Conservation (phyloP, 2,113 vertebrate genomes). For the Anguilla rostrata region DNA sequence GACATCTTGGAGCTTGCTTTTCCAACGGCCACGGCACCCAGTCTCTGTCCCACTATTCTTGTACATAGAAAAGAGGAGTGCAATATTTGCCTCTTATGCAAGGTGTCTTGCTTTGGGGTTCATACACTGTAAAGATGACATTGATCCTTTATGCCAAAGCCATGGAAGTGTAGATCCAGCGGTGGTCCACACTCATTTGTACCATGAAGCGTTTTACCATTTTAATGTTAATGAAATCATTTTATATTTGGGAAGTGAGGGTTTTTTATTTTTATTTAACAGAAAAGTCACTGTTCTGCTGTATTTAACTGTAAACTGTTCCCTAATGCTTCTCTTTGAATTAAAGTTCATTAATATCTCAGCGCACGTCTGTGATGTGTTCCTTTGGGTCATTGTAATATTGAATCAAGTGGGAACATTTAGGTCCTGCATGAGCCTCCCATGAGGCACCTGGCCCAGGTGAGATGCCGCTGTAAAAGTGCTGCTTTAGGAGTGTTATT, state of each 20-base stretch:
- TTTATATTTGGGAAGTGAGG: conserved; percentile 83
- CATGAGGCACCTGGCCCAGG: not conserved
- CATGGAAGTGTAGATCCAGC: conserved; percentile 64
- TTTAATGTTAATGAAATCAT: conserved; percentile 79
- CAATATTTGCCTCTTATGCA: conserved; percentile 66
- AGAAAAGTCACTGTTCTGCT: conserved; percentile 76
- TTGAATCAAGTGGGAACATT: not conserved
- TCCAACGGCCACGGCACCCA: not conserved
- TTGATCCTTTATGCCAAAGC: conserved; percentile 78
- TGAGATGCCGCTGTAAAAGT: not conserved
- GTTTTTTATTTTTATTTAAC: conserved; percentile 88
- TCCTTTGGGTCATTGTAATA: not conserved
- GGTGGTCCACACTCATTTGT: conserved; percentile 66
- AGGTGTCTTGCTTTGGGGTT: conserved; percentile 76
- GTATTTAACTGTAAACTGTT: conserved; percentile 74
- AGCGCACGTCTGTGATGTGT: conserved; percentile 18
- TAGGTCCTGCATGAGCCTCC: not conserved
- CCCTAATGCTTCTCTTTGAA: conserved; percentile 79
- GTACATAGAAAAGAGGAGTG: conserved; percentile 73
- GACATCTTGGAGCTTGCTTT: conserved; percentile 44
- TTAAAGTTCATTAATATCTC: conserved; percentile 71
- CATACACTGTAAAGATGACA: conserved; percentile 65
- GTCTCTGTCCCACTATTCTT: conserved; percentile 64
- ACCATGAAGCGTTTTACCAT: conserved; percentile 75
- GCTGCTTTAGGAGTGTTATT: too few relatives aligned